phyloP scores from a whole-genome alignment of 2,888 invertebrate species.

The Tachina grossa region DNA sequence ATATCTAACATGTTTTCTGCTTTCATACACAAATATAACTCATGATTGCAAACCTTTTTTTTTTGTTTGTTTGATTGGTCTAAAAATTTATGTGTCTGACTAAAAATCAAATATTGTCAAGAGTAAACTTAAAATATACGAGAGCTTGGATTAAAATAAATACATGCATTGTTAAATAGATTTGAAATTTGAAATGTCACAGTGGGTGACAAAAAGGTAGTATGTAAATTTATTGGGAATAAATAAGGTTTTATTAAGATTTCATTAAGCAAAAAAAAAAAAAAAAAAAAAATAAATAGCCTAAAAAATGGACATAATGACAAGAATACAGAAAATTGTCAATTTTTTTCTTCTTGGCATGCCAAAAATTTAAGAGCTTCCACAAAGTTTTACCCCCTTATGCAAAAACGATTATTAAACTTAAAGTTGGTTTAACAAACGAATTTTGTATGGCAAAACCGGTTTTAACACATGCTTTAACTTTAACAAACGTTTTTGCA shows the following conservation, averaged over 20 bases:
- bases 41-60: background rate
- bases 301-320: too few species aligned
- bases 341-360: too few species aligned
- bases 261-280: too few species aligned
- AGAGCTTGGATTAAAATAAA: background rate
- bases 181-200: background rate
- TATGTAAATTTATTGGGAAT: background rate
- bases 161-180: background rate
- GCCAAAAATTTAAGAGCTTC: too few species aligned
- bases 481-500: too few species aligned
- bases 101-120: constrained; percentile 11
- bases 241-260: background rate
- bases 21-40: background rate
- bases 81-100: background rate
- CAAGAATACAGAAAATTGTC: too few species aligned
- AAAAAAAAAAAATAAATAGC: too few species aligned
- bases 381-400: too few species aligned
- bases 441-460: too few species aligned
- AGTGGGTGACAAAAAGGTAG: background rate
- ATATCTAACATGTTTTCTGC: background rate
- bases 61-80: background rate
- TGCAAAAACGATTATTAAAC: too few species aligned
- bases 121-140: background rate
- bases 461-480: too few species aligned
- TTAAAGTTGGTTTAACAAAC: too few species aligned